These are phyloP conservation scores for Drosophila melanogaster DNA, from an alignment of 1,140 invertebrate genomes.

Conservation along the genomic window Release_6_plus_ISO1_MT NT_037436.4:18326001-18326500, in stretches of 20 bases:
- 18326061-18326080: constrained; percentile 83
- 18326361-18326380: constrained; percentile 66
- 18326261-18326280: background rate
- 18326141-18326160: constrained; percentile 83
- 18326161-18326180: constrained; percentile 61
- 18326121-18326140: constrained; percentile 80
- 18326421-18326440: constrained; percentile 11
- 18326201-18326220: constrained; percentile 15
- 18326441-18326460: too few species aligned
- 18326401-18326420: constrained; percentile 44
- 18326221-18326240: constrained; percentile 58
- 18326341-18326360: constrained; percentile 83
- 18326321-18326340: constrained; percentile 83
- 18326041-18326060: constrained; percentile 84
- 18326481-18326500: too few species aligned
- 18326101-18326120: constrained; percentile 76
- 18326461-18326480: background rate
- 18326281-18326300: constrained; percentile 11
- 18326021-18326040: constrained; percentile 46
- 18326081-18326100: constrained; percentile 67
- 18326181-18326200: constrained; percentile 1
- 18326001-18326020: too few species aligned
- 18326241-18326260: constrained; percentile 61
- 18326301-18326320: constrained; percentile 70
- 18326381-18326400: constrained; percentile 12